phyloP scores from a whole-genome alignment of 1,140 invertebrate species.

The Drosophila willistoni region DNA sequence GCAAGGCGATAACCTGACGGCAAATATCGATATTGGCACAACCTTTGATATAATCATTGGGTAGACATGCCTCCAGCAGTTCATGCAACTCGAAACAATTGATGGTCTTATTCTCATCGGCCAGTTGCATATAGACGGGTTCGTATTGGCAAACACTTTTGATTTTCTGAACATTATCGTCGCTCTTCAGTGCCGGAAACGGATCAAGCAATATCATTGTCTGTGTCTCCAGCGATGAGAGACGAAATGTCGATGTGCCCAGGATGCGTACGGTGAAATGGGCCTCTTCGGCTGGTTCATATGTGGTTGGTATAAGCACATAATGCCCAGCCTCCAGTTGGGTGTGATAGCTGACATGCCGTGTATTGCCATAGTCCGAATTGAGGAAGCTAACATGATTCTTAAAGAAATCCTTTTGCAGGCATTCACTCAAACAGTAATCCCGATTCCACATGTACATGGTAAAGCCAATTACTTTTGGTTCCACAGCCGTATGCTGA shows the following conservation, averaged over 20 bases:
- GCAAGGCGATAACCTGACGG: slow-evolving; percentile 93
- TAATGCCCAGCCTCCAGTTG: slow-evolving; percentile 93
- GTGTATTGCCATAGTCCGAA: slow-evolving; percentile 95
- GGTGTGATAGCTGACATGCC: slow-evolving; percentile 92
- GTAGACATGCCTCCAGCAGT: slow-evolving; percentile 94
- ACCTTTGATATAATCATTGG: slow-evolving; percentile 97
- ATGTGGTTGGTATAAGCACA: slow-evolving; percentile 94
- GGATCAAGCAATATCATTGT: slow-evolving; percentile 93
- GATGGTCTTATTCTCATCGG: slow-evolving; percentile 93
- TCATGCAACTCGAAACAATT: slow-evolving; percentile 97
- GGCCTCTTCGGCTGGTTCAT: slow-evolving; percentile 95
- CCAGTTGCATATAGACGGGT: slow-evolving; percentile 94
- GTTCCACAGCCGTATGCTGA: slow-evolving; percentile 95
- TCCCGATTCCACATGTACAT: slow-evolving; percentile 88
- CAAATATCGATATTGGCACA: slow-evolving; percentile 96
- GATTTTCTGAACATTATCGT: slow-evolving; percentile 64
- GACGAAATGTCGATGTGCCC: slow-evolving; percentile 64
- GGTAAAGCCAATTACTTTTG: slow-evolving; percentile 97
- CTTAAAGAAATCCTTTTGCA: slow-evolving; percentile 93
- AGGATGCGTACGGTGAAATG: slow-evolving; percentile 83
- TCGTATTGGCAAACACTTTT: slow-evolving; percentile 90
- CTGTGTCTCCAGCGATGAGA: slow-evolving; percentile 86
- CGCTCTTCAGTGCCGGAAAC: slow-evolving; percentile 87
- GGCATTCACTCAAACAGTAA: slow-evolving; percentile 83
- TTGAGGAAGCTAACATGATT: slow-evolving; percentile 94